Conservation (phyloP, 2,888 invertebrate species). For the Lymantria dispar region DNA sequence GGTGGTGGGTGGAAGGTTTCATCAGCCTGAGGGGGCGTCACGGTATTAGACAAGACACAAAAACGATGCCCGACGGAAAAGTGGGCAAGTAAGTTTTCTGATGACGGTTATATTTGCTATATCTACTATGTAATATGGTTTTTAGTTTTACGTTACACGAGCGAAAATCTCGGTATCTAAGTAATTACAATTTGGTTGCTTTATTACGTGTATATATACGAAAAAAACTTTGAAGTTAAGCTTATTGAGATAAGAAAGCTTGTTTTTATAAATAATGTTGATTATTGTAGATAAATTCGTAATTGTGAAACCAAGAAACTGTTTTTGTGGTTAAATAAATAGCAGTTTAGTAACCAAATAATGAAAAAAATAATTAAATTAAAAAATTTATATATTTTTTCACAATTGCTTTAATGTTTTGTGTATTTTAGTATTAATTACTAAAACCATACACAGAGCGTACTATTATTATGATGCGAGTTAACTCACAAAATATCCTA, state of each 20-base stretch:
- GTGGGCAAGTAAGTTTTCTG: slow-evolving; percentile 70
- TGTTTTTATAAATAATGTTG: too few species aligned
- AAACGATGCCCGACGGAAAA: slow-evolving; percentile 73
- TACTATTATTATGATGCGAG: slow-evolving; percentile 32
- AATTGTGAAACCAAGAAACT: too few species aligned
- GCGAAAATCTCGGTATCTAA: background rate
- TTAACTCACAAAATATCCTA: slow-evolving; percentile 43
- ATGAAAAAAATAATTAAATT: too few species aligned
- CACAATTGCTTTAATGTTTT: too few species aligned
- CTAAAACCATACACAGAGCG: slow-evolving; percentile 15
- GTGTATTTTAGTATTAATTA: background rate
- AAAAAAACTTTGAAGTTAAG: too few species aligned
- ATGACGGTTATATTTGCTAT: slow-evolving; percentile 59
- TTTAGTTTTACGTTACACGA: slow-evolving; percentile 32
- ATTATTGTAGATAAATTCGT: too few species aligned
- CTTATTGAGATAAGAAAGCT: too few species aligned
- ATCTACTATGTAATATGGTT: slow-evolving; percentile 32
- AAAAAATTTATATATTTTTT: too few species aligned
- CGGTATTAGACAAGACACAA: slow-evolving; percentile 82
- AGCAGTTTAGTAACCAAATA: too few species aligned
- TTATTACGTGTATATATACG: background rate
- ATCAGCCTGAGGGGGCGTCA: slow-evolving; percentile 73
- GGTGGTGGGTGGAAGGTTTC: slow-evolving; percentile 50
- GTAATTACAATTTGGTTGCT: slow-evolving; percentile 7
- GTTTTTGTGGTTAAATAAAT: too few species aligned